phyloP scores from a whole-genome alignment of 1,140 invertebrate species.

The Bacillus rossius region DNA sequence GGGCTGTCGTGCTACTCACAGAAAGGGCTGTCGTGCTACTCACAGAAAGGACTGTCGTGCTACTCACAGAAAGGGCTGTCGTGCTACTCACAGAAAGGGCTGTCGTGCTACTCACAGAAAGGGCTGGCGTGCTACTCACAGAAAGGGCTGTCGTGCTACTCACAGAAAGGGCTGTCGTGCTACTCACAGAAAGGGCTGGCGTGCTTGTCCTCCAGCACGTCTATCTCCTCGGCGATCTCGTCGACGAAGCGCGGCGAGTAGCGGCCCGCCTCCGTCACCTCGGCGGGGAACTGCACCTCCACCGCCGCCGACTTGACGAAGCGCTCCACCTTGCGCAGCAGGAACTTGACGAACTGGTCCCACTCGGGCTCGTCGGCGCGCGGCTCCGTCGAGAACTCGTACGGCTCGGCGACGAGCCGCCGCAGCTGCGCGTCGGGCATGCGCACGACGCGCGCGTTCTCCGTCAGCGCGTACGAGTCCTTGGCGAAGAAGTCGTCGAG shows the following conservation, averaged over 20 bases:
- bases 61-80: too few species aligned
- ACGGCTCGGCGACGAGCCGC: slow-evolving; percentile 49
- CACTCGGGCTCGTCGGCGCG: slow-evolving; percentile 65
- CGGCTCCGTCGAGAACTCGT: slow-evolving; percentile 13
- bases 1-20: too few species aligned
- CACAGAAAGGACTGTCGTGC: too few species aligned
- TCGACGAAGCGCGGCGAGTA: slow-evolving; percentile 73
- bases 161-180: background rate
- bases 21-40: too few species aligned
- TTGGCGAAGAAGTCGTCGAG: slow-evolving; percentile 70
- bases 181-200: slow-evolving; percentile 70
- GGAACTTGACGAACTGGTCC: slow-evolving; percentile 71
- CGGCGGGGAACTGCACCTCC: slow-evolving; percentile 61
- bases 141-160: too few species aligned
- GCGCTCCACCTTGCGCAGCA: slow-evolving; percentile 57
- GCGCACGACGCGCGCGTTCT: slow-evolving; percentile 60
- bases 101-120: too few species aligned
- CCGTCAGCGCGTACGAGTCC: slow-evolving; percentile 51
- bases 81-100: too few species aligned
- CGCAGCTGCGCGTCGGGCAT: slow-evolving; percentile 57
- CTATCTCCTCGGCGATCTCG: slow-evolving; percentile 74
- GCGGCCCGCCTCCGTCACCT: slow-evolving; percentile 56
- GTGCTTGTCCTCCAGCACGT: slow-evolving; percentile 72
- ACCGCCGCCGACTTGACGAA: slow-evolving; percentile 71
- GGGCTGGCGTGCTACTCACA: too few species aligned